A percentile compares a stretch with the other conserved stretches of the same genome.
Evolutionary conservation across 2,797 vertebrate genomes (phyloP).

Genomic region (Craterocephalus amniculus): DNA sequence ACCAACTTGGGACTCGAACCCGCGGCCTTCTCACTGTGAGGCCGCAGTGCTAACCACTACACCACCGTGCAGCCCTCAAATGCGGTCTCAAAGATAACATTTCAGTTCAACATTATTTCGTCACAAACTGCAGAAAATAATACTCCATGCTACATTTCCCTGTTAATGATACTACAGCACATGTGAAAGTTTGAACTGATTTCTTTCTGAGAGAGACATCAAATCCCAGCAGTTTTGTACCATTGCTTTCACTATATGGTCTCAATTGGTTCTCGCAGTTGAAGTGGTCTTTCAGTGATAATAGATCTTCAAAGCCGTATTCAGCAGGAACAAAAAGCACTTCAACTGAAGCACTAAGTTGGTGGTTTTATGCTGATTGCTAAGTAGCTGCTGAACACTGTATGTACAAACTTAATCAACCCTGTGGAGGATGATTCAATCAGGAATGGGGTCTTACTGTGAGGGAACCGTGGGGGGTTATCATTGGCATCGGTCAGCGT

Average conservation of each 20-base stretch:
- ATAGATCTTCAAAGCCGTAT: constrained; percentile 28
- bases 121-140: neutral
- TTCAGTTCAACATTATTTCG: constrained; percentile 15
- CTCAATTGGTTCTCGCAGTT: constrained; percentile 35
- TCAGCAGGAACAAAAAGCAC: constrained; percentile 5
- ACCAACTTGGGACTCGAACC: too few relatives aligned
- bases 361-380: constrained; percentile 42
- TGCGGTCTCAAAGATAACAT: neutral
- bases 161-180: constrained; percentile 4
- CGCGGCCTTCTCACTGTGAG: too few relatives aligned
- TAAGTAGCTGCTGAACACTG: constrained; percentile 30
- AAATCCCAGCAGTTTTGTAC: neutral
- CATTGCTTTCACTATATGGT: constrained; percentile 10
- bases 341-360: constrained; percentile 7
- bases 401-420: constrained; percentile 21
- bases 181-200: constrained; percentile 1
- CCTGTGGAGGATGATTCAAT: constrained; percentile 2
- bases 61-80: too few relatives aligned
- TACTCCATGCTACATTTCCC: neutral
- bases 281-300: constrained; percentile 39
- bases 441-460: constrained; percentile 83
- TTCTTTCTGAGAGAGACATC: constrained; percentile 18
- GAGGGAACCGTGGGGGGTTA: constrained; percentile 92
- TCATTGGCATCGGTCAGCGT: constrained; percentile 96
- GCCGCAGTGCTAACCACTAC: too few relatives aligned